phyloP scores from a whole-genome alignment of 1,140 invertebrate species.

The Papilio helenus region DNA sequence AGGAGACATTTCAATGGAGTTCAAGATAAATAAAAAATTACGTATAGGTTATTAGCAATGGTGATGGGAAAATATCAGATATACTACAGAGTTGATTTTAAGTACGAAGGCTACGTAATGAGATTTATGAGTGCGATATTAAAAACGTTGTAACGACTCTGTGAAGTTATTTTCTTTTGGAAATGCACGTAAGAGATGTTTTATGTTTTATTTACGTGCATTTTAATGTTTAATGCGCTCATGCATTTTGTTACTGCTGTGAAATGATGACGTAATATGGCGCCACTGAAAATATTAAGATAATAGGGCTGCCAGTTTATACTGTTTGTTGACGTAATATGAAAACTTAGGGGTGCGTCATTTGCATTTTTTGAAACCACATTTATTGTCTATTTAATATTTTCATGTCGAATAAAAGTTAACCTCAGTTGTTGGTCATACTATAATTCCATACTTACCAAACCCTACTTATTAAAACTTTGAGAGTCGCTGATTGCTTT shows the following conservation, averaged over 20 bases:
- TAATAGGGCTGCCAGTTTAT: constrained; percentile 1
- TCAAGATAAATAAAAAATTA: no score
- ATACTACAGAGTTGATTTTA: neutral
- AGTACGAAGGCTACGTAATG: neutral
- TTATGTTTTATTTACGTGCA: constrained; percentile 22
- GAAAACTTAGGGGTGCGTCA: neutral
- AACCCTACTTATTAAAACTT: constrained; percentile 18
- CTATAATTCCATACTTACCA: neutral
- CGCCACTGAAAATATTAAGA: neutral
- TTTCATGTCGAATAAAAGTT: no score
- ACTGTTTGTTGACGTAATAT: neutral
- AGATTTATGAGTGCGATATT: constrained; percentile 18
- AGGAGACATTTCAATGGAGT: no score
- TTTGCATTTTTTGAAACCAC: no score
- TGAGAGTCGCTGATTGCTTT: constrained; percentile 12
- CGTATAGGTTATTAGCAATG: neutral
- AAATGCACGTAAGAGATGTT: constrained; percentile 4
- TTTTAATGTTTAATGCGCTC: constrained; percentile 21
- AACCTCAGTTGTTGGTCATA: neutral
- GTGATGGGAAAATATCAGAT: neutral
- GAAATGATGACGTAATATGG: constrained; percentile 21
- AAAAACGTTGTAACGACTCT: constrained; percentile 15
- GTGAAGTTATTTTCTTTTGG: constrained; percentile 18
- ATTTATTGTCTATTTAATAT: no score
- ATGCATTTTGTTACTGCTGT: constrained; percentile 19